phyloP scores from a whole-genome alignment of 1,140 invertebrate genomes.

The Caenorhabditis briggsae region DNA sequence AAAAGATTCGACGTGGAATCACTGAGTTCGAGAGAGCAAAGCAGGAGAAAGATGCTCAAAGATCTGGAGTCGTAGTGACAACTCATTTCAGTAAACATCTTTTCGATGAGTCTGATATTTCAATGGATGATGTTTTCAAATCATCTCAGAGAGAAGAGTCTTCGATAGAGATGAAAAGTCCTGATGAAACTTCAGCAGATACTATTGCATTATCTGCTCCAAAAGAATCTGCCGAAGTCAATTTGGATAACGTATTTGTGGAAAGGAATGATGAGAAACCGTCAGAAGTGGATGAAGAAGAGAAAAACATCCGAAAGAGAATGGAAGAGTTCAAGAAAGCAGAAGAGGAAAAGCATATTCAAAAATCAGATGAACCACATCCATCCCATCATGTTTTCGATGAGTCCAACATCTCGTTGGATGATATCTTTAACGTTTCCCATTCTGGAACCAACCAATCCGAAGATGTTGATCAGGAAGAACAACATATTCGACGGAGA shows the following conservation, averaged over 20 bases:
- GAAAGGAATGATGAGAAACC: not conserved
- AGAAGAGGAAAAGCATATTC: not conserved
- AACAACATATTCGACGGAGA: not conserved
- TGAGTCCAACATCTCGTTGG: slow-evolving; percentile 12
- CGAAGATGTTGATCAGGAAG: not conserved
- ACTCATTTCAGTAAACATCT: not conserved
- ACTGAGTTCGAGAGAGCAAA: slow-evolving; percentile 4
- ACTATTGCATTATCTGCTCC: not conserved
- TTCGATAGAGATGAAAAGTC: not conserved
- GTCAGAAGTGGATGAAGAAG: not conserved
- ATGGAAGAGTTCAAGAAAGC: slow-evolving; percentile 24
- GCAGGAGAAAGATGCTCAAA: slow-evolving; percentile 24
- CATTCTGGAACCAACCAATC: not conserved
- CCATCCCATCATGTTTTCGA: not conserved
- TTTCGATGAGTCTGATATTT: slow-evolving; percentile 13
- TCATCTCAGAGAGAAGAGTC: not conserved
- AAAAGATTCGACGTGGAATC: slow-evolving; percentile 16
- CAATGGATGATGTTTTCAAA: slow-evolving; percentile 36
- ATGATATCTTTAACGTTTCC: not conserved
- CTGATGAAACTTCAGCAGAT: not conserved
- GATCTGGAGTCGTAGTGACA: not conserved
- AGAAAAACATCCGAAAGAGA: not conserved
- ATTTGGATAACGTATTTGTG: not conserved
- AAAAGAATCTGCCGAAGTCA: not conserved
- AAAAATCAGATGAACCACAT: not conserved